Evolutionary conservation across 2,797 vertebrate genomes (phyloP), one percentile per base, ranked within the genome.

Genomic region (Spheniscus humboldti): DNA sequence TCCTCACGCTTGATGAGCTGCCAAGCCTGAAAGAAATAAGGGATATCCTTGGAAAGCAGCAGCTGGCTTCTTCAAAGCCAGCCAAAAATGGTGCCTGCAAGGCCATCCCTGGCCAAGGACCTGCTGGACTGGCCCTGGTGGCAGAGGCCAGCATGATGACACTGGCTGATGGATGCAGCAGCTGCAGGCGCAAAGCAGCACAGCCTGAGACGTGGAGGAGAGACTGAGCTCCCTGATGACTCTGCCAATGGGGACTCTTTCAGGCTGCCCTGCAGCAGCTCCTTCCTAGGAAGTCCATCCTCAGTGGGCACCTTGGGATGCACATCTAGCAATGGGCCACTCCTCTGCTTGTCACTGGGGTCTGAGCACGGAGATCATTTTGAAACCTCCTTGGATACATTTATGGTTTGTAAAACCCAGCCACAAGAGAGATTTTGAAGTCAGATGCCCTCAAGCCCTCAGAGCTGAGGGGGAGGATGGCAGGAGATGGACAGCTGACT

Each of bases 31-130:
- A 96, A 74, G 69, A 92, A 92, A 62, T 67, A 35, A 90, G 27
- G 41, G 78, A 94, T 81, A 39, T 78, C 50, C 92, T 89, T 35
- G 48, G 76, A 77, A 91, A 97, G 60, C 88, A 81, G 53, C 88
- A 94, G 57, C 79, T 96, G 75, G 77, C 41, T 41, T 41, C 41
- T 41, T 41, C 27, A 6, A 92, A 97, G 23, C 43, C 91, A 62
- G 30, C 12, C 19, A 89, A 62, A 92, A 95, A 78, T 20, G 25
- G 75, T 63, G 69, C 48, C 30, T 63, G 24, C 31, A 90, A 72
- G 45, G 67, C 63, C 41, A 92, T 47, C 22, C 30, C 60, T 81
- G 66, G 67, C 89, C 33, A 92, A 66, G 41, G 60, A 76, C 24
- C 71, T 89, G 41, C 41, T 77, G 24, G 76, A 85, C 20, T 35